Base-by-base conservation (phyloP, 2,888 invertebrate species). In the Lamproptera curius region DNA sequence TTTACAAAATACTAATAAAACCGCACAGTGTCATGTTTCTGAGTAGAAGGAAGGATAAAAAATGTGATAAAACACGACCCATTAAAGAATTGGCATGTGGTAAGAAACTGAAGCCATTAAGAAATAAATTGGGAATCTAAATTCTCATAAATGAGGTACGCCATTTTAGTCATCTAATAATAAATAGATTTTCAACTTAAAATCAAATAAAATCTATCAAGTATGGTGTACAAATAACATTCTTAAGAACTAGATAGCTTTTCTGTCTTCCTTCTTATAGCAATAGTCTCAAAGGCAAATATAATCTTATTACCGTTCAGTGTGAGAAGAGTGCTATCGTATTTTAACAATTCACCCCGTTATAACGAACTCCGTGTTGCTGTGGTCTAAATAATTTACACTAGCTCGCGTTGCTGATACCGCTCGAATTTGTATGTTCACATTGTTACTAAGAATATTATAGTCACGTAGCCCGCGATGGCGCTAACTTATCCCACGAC, bases 201-300 rank as follows among this genome's bases (percentile, higher is more conserved):
- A n/a, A n/a, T n/a, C n/a, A n/a, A n/a, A n/a, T n/a, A n/a, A n/a
- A n/a, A n/a, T n/a, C n/a, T n/a, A n/a, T n/a, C n/a, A n/a, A n/a
- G n/a, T n/a, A n/a, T n/a, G n/a, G n/a, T n/a, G n/a, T n/a, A n/a
- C n/a, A n/a, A n/a, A n/a, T n/a, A n/a, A n/a, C n/a, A n/a, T n/a
- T n/a, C n/a, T 73, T 44, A 69, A 67, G 64, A 58, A 60, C 47
- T 53, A 60, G 56, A 63, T 67, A 59, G 62, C 61, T 66, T 73
- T 63, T 65, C 71, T 67, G 67, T 57, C 58, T 65, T 57, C 64
- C 62, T 61, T 64, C 61, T 59, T n/a, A 63, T 72, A 61, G 68
- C 70, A 67, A 67, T 75, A 67, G 74, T 72, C 71, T 70, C 58
- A 67, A 63, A 61, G 64, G 61, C 64, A 65, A 61, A 61, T 56